Conservation (phyloP, 2,888 invertebrate genomes). For the Oscheius sp. region DNA sequence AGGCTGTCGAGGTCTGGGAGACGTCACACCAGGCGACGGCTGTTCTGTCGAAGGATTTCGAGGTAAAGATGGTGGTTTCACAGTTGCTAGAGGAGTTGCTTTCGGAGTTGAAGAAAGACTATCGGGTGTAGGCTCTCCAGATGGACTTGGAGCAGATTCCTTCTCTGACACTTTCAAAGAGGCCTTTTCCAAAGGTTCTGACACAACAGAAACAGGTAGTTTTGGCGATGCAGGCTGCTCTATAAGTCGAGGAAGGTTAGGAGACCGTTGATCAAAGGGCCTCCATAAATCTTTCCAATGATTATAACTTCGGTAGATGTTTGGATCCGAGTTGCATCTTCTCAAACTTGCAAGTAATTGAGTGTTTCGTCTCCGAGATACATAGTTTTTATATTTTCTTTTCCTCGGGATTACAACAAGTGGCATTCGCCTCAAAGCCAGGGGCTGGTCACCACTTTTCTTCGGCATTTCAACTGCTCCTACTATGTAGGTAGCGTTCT, state of each 20-base stretch:
- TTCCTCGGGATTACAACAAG: conserved; percentile 67
- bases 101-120: conserved; percentile 28
- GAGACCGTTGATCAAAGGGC: conserved; percentile 34
- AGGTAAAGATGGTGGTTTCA: conserved; percentile 31
- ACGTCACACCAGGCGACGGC: neutral
- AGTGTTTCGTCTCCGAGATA: conserved; percentile 64
- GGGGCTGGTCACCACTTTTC: conserved; percentile 30
- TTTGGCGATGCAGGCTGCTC: conserved; percentile 25
- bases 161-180: conserved; percentile 29
- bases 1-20: neutral
- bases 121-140: neutral
- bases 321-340: conserved; percentile 64
- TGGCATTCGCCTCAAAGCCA: conserved; percentile 59
- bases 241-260: conserved; percentile 3
- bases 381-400: conserved; percentile 68
- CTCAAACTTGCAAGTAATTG: conserved; percentile 60
- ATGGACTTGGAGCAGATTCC: conserved; percentile 23
- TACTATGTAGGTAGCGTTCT: conserved; percentile 48
- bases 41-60: conserved; percentile 19
- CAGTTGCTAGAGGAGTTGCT: conserved; percentile 34
- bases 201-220: neutral
- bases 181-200: neutral
- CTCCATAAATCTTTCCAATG: conserved; percentile 58
- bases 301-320: conserved; percentile 65
- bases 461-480: conserved; percentile 22